Conservation (phyloP, 2,113 vertebrate species). For the Sylvilagus bachmani region DNA sequence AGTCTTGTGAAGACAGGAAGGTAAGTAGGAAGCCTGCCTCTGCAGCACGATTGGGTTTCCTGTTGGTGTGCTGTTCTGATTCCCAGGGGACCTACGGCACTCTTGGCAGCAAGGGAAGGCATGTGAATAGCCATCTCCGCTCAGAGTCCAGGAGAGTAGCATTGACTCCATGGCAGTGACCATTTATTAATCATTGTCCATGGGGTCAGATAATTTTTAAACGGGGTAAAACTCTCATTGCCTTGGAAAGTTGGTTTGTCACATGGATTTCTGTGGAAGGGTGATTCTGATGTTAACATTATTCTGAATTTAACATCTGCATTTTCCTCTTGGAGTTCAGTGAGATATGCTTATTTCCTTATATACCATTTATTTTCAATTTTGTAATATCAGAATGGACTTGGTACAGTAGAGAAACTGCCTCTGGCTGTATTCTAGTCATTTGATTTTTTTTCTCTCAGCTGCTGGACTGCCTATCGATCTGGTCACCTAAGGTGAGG, state of each 20-base stretch:
- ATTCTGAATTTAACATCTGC: conserved; percentile 13
- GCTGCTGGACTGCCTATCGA: conserved; percentile 76
- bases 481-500: conserved; percentile 81
- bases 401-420: conserved; percentile 59
- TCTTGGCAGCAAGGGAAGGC: fast-evolving
- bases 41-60: fast-evolving
- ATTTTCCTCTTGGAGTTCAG: conserved; percentile 46
- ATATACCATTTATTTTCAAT: conserved; percentile 50
- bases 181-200: neutral
- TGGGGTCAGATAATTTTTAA: neutral
- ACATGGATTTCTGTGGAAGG: neutral
- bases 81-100: fast-evolving
- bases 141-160: fast-evolving
- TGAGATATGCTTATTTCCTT: conserved; percentile 41
- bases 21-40: neutral
- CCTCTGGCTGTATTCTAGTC: conserved; percentile 75
- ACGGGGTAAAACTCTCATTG: neutral
- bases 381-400: conserved; percentile 61
- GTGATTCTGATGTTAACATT: neutral
- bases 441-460: conserved; percentile 59
- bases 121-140: fast-evolving
- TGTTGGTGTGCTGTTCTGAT: fast-evolving
- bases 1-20: neutral
- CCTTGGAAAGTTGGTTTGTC: neutral
- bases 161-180: fast-evolving